These are phyloP conservation scores for Eublepharis macularius DNA, from an alignment of 2,113 vertebrate species.

Conservation along the genomic window DNA sequence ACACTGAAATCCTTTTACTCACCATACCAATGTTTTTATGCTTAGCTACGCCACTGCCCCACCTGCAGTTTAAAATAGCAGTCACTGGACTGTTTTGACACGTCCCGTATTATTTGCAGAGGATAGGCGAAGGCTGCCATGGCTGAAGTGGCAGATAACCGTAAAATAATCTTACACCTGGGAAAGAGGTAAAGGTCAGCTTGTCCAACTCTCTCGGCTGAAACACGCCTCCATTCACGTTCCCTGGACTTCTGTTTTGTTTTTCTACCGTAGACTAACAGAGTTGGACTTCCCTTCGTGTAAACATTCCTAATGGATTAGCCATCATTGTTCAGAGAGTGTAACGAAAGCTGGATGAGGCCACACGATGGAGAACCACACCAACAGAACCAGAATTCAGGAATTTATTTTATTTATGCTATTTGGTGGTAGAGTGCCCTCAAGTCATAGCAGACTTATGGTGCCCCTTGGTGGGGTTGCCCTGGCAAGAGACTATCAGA, in stretches of 20 bases:
- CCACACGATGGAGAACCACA: too few species aligned
- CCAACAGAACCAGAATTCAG: too few species aligned
- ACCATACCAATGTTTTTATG: neutral
- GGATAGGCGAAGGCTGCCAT: rapidly evolving
- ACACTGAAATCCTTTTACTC: neutral
- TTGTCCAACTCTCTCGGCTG: neutral
- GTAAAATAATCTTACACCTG: neutral
- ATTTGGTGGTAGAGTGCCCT: too few species aligned
- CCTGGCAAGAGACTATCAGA: too few species aligned
- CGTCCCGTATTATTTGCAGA: too few species aligned
- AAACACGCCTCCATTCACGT: too few species aligned
- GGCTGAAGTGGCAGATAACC: neutral
- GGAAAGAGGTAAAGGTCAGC: neutral
- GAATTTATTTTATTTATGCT: too few species aligned
- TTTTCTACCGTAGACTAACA: too few species aligned
- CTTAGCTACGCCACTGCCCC: neutral
- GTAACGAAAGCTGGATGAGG: too few species aligned
- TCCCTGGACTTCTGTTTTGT: too few species aligned
- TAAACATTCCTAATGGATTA: neutral
- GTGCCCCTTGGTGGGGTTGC: too few species aligned
- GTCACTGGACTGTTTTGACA: neutral
- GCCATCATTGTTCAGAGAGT: neutral
- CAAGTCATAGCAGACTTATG: too few species aligned
- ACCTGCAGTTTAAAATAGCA: neutral
- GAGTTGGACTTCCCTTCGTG: neutral